These are phyloP conservation scores for Anguilla obscura DNA, from an alignment of 2,797 vertebrate genomes.

Conservation along the genomic window DNA sequence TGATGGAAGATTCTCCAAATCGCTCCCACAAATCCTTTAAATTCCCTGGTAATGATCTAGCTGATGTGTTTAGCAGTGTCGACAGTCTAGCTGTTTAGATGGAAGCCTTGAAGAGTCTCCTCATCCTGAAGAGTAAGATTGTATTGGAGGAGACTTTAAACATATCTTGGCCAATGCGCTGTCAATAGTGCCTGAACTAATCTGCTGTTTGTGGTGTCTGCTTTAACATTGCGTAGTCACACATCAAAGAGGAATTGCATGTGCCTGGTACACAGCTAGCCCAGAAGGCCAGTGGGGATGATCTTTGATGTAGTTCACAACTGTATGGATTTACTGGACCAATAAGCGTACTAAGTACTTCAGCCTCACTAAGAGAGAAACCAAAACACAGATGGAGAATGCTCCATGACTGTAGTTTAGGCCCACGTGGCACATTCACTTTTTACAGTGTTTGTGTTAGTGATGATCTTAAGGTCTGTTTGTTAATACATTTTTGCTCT, in stretches of 20 bases:
- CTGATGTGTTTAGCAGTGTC: conserved; percentile 33
- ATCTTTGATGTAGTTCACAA: conserved; percentile 29
- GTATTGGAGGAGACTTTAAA: conserved; percentile 26
- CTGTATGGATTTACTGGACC: conserved; percentile 43
- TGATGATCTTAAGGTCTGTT: neutral
- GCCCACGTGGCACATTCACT: conserved; percentile 34
- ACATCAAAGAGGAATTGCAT: conserved; percentile 27
- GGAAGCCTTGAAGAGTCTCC: conserved; percentile 27
- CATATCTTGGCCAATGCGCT: conserved; percentile 33
- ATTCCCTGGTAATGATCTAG: neutral
- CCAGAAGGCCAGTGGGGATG: conserved; percentile 13
- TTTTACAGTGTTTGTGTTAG: neutral
- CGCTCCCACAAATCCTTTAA: neutral
- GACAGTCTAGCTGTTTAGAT: conserved; percentile 34
- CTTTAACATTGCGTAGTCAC: conserved; percentile 38
- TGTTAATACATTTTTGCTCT: conserved; percentile 8
- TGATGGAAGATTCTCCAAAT: neutral
- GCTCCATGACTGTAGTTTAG: neutral
- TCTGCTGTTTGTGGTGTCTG: conserved; percentile 20
- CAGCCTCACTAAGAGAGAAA: conserved; percentile 31
- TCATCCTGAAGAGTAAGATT: conserved; percentile 29
- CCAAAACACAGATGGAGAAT: conserved; percentile 44
- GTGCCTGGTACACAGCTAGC: conserved; percentile 27
- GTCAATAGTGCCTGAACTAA: conserved; percentile 25
- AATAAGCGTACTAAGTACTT: conserved; percentile 45